These are phyloP conservation scores for Oostethus manadensis DNA, from an alignment of 2,113 vertebrate species.

Conservation along the genomic window DNA sequence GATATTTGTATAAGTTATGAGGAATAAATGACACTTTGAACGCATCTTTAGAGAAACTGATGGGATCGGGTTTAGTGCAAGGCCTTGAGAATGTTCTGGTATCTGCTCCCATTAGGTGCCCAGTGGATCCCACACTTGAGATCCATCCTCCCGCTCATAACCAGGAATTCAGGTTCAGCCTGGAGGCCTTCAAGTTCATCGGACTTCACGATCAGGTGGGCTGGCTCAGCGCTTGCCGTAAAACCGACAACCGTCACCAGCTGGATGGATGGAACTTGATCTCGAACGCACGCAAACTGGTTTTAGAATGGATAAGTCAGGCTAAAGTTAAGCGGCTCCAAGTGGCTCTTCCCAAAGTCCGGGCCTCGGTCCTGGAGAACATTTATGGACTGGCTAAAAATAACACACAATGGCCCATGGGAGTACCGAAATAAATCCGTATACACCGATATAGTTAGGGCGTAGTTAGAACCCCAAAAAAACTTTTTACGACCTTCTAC, in stretches of 20 bases:
- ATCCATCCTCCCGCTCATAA: slow-evolving; percentile 8
- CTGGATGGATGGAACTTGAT: not conserved
- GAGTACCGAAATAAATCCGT: too few species aligned
- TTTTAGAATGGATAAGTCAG: not conserved
- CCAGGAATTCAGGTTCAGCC: slow-evolving; percentile 54
- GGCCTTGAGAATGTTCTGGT: not conserved
- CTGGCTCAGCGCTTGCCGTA: not conserved
- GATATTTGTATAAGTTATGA: too few species aligned
- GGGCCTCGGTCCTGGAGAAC: too few species aligned
- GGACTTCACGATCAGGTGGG: slow-evolving; percentile 63
- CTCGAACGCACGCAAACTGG: not conserved
- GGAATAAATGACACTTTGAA: too few species aligned
- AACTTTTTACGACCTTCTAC: too few species aligned
- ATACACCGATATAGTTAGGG: too few species aligned
- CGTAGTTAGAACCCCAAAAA: too few species aligned
- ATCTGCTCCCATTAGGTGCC: slow-evolving; percentile 45
- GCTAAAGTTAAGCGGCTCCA: not conserved
- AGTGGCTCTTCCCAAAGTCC: not conserved
- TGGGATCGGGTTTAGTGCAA: not conserved
- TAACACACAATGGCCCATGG: too few species aligned
- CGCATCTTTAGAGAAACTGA: too few species aligned
- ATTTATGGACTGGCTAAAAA: too few species aligned
- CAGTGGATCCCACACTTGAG: slow-evolving; percentile 48
- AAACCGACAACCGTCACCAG: too few species aligned
- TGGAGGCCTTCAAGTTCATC: slow-evolving; percentile 72